phyloP scores from a whole-genome alignment of 2,888 invertebrate species.

The Mythimna albipuncta region DNA sequence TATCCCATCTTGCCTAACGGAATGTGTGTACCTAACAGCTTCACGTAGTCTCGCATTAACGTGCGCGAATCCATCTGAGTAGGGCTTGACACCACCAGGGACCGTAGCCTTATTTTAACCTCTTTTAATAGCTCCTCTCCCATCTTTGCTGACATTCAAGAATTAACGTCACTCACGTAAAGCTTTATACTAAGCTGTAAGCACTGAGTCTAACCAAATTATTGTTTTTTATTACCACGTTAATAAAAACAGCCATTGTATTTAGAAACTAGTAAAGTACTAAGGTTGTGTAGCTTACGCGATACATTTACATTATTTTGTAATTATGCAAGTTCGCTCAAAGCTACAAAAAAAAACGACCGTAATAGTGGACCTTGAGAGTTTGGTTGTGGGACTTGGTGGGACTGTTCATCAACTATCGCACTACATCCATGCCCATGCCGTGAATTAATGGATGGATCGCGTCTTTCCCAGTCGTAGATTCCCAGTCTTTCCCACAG shows the following conservation, averaged over 20 bases:
- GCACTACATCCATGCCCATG: too few species aligned
- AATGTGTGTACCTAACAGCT: conserved; percentile 76
- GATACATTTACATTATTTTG: neutral
- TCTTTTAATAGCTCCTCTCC: conserved; percentile 74
- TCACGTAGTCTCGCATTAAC: conserved; percentile 80
- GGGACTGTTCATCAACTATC: too few species aligned
- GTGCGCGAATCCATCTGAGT: conserved; percentile 78
- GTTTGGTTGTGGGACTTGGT: too few species aligned
- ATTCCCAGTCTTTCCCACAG: too few species aligned
- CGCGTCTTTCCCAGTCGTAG: too few species aligned
- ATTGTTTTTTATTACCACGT: neutral
- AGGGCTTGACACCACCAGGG: conserved; percentile 85
- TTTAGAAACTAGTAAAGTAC: neutral
- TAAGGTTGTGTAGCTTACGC: neutral
- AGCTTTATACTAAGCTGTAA: neutral
- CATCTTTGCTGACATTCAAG: conserved; percentile 66
- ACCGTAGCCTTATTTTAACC: conserved; percentile 78
- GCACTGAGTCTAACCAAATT: neutral
- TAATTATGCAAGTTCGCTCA: too few species aligned
- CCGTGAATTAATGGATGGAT: too few species aligned
- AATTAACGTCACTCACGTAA: neutral
- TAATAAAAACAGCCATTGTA: neutral
- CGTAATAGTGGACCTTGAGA: too few species aligned
- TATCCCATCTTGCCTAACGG: conserved; percentile 79
- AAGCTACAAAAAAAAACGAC: too few species aligned